These are phyloP conservation scores for Tapirus indicus DNA, from an alignment of 2,797 vertebrate genomes.

Conservation along the genomic window DNA sequence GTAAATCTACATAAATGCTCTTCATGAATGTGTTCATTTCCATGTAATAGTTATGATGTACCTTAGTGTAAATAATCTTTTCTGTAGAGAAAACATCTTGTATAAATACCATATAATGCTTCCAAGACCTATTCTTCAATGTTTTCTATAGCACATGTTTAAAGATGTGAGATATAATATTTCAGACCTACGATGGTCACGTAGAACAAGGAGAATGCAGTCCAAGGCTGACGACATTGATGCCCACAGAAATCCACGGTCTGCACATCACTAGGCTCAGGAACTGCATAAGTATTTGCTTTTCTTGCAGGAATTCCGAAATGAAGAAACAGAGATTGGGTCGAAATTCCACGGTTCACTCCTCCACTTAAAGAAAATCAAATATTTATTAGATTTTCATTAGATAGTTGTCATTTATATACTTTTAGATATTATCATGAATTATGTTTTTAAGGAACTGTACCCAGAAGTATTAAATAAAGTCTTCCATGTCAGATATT, in stretches of 20 bases:
- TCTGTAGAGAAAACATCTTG: not conserved
- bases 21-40: not conserved
- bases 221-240: not conserved
- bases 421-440: not conserved
- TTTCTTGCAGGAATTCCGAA: constrained; percentile 17
- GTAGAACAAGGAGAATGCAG: not conserved
- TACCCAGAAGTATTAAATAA: not conserved
- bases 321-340: not conserved
- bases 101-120: not conserved
- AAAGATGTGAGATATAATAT: not conserved
- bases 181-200: not conserved
- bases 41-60: not conserved
- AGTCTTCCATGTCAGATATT: not conserved
- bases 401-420: not conserved
- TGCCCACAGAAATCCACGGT: not conserved
- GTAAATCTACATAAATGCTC: not conserved
- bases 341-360: not conserved
- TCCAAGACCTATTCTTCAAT: not conserved
- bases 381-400: not conserved
- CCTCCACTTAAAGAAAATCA: not conserved
- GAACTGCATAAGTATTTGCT: not conserved
- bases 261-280: not conserved
- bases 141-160: constrained; percentile 1
- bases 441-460: not conserved
- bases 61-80: not conserved